Evolutionary conservation across 2,888 invertebrate species (phyloP).

Genomic region (Papilio protenor): DNA sequence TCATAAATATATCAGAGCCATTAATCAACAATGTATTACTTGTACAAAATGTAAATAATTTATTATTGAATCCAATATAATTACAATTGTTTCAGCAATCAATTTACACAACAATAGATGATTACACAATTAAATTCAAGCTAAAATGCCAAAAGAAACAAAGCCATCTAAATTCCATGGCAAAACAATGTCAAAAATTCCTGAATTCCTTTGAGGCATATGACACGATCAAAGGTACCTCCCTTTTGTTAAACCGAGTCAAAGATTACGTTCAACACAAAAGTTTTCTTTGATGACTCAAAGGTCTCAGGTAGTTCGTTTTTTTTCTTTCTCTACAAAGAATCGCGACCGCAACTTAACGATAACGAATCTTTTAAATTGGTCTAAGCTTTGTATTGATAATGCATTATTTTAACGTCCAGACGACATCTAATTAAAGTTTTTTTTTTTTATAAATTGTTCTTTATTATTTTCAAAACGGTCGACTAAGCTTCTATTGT

Average conservation of each 20-base stretch:
- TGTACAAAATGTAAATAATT: neutral
- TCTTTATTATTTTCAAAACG: neutral
- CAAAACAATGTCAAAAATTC: conserved; percentile 36
- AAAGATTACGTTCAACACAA: conserved; percentile 58
- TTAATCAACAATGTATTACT: neutral
- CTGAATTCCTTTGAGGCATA: conserved; percentile 37
- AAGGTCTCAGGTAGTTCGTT: conserved; percentile 61
- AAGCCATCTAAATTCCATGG: conserved; percentile 11
- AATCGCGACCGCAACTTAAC: conserved; percentile 38
- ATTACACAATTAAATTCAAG: conserved; percentile 17
- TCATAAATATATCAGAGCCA: conserved; percentile 3
- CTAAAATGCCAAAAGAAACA: conserved; percentile 25
- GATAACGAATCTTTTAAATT: conserved; percentile 31
- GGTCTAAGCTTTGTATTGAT: conserved; percentile 15
- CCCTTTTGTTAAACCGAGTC: conserved; percentile 54
- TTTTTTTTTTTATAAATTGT: neutral
- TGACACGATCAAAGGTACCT: conserved; percentile 50
- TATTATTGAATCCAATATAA: neutral
- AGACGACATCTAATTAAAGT: conserved; percentile 1
- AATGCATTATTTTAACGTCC: conserved; percentile 3
- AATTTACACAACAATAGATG: neutral
- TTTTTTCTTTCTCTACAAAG: conserved; percentile 46
- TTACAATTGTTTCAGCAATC: conserved; percentile 4
- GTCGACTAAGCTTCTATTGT: neutral
- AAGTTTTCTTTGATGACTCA: conserved; percentile 63